Percentiles rank a stretch among this genome's conserved stretches.
These are phyloP conservation scores for Brachionus calyciflorus DNA, from an alignment of 1,140 invertebrate genomes.

Conservation along the genomic window DNA sequence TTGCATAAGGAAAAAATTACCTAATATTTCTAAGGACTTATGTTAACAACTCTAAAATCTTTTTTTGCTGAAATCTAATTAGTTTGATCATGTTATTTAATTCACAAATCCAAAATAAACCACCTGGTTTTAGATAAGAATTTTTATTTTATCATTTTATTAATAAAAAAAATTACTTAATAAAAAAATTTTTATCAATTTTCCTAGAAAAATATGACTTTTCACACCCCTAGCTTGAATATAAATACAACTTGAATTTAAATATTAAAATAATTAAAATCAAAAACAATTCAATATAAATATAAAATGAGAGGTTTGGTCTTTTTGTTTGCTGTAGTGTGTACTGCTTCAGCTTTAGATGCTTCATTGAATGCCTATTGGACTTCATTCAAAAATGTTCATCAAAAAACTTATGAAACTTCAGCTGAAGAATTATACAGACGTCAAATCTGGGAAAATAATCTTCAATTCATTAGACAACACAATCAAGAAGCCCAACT, in stretches of 20 bases:
- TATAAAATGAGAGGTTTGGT: constrained; percentile 17
- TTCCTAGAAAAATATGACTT: no score
- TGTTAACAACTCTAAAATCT: no score
- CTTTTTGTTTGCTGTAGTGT: constrained; percentile 6
- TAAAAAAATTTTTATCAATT: no score
- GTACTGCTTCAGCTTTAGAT: constrained; percentile 17
- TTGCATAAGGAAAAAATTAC: no score
- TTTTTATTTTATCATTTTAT: no score
- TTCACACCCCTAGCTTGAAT: neutral
- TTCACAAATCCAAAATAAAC: no score
- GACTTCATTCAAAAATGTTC: neutral
- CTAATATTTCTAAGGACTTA: no score
- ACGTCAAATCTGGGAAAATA: constrained; percentile 38
- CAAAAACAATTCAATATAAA: no score
- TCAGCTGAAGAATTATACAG: constrained; percentile 31
- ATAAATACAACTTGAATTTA: constrained; percentile 25
- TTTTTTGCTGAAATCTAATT: no score
- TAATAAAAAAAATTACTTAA: no score
- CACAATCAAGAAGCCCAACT: constrained; percentile 37
- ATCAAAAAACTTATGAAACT: neutral
- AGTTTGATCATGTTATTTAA: no score
- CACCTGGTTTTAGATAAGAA: no score
- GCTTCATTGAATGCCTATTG: constrained; percentile 28
- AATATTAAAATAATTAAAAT: neutral
- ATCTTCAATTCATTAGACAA: constrained; percentile 22